Percentiles rank a stretch among this genome's conserved stretches.
phyloP scores from a whole-genome alignment of 1,140 invertebrate species.

The Brachionus angularis region DNA sequence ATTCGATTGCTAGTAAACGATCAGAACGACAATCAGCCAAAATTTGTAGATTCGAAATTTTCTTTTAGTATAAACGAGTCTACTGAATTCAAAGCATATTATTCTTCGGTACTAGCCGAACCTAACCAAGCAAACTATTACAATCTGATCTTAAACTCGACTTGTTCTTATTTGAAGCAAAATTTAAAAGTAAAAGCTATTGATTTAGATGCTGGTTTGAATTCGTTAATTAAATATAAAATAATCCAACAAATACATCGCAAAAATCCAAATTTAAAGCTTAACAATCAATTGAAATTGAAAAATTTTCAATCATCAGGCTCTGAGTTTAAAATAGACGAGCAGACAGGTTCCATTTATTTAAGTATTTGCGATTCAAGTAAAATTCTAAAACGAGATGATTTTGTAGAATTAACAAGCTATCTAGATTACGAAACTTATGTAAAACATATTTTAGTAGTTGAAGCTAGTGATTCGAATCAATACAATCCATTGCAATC shows the following conservation, averaged over 20 bases:
- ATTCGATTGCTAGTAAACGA: conserved; percentile 19
- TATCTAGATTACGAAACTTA: not conserved
- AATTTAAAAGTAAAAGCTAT: not conserved
- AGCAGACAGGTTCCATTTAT: not conserved
- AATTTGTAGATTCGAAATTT: conserved; percentile 13
- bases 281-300: too few relatives aligned
- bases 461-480: conserved; percentile 27
- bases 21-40: conserved; percentile 31
- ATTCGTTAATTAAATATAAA: conserved; percentile 4
- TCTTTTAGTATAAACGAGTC: conserved; percentile 18
- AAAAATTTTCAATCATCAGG: not conserved
- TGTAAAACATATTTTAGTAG: conserved; percentile 26
- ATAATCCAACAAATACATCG: conserved; percentile 27
- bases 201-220: not conserved
- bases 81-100: conserved; percentile 8
- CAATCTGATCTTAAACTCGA: not conserved
- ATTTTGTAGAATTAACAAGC: not conserved
- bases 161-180: not conserved
- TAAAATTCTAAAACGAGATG: not conserved
- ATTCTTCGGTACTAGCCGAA: too few relatives aligned
- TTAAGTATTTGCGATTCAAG: not conserved
- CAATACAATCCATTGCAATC: not conserved
- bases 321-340: conserved; percentile 16
- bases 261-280: conserved; percentile 6
- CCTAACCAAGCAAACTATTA: not conserved